A percentile compares a stretch with the other conserved stretches of the same genome.
These are phyloP conservation scores for Drosophila carrolli DNA, from an alignment of 1,140 invertebrate genomes.

Conservation along the genomic window DNA sequence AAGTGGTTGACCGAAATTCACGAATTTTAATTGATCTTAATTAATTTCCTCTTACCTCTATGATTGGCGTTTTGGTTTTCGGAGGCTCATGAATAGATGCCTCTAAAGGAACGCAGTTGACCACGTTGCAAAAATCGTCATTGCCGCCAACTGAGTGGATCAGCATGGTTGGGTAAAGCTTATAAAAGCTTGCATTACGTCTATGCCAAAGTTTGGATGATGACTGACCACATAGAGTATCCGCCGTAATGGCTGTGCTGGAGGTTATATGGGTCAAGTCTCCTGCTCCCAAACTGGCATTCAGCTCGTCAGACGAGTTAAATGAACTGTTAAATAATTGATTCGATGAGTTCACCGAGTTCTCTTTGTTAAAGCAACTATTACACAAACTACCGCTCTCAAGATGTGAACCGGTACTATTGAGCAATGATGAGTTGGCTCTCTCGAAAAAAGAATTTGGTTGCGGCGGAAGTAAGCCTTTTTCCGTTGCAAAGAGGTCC, in stretches of 20 bases:
- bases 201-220: slow-evolving; percentile 66
- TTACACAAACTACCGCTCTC: slow-evolving; percentile 40
- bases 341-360: slow-evolving; percentile 55
- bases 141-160: slow-evolving; percentile 3
- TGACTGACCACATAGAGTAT: slow-evolving; percentile 26
- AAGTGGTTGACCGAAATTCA: too few relatives aligned
- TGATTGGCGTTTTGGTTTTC: slow-evolving; percentile 81
- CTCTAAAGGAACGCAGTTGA: slow-evolving; percentile 14
- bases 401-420: slow-evolving; percentile 25
- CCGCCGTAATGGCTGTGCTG: slow-evolving; percentile 34
- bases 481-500: slow-evolving; percentile 12
- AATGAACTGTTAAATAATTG: too few relatives aligned
- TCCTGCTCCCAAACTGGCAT: slow-evolving; percentile 44
- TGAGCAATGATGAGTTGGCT: too few relatives aligned
- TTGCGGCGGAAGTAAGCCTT: background rate
- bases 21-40: background rate
- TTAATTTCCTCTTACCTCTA: slow-evolving; percentile 61
- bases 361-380: slow-evolving; percentile 61
- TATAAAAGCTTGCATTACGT: slow-evolving; percentile 46
- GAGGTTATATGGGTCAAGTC: slow-evolving; percentile 45
- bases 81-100: too few relatives aligned
- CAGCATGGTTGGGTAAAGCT: background rate
- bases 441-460: too few relatives aligned
- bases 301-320: slow-evolving; percentile 68
- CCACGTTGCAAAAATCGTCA: slow-evolving; percentile 31